These are phyloP conservation scores for Scelioninae gen. 1 DNA, from an alignment of 2,888 invertebrate genomes.

Conservation along the genomic window DNA sequence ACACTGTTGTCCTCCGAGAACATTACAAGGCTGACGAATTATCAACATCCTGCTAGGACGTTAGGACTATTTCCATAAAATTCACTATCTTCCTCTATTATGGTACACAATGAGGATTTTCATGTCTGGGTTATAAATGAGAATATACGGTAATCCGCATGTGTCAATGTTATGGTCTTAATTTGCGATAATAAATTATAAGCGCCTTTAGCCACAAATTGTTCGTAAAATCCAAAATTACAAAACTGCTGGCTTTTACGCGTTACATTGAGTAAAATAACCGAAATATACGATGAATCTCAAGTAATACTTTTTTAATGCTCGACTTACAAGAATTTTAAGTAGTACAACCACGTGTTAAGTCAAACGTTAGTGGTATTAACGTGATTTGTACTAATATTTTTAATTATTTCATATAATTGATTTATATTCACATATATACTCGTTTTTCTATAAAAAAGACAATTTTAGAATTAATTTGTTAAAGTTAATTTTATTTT, in stretches of 20 bases:
- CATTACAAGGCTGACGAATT: constrained; percentile 7
- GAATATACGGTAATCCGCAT: constrained; percentile 16
- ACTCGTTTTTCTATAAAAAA: too few species aligned
- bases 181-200: constrained; percentile 20
- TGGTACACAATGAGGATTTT: background rate
- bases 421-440: too few species aligned
- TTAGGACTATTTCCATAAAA: constrained; percentile 29
- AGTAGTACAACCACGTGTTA: background rate
- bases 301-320: background rate
- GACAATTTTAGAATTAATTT: too few species aligned
- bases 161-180: constrained; percentile 26
- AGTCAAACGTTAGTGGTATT: background rate
- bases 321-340: background rate
- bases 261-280: background rate
- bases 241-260: background rate
- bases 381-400: too few species aligned
- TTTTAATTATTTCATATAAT: too few species aligned
- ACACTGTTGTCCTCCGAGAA: background rate
- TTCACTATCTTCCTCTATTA: constrained; percentile 15
- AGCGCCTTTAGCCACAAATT: constrained; percentile 5
- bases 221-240: constrained; percentile 6
- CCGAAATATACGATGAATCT: background rate
- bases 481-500: too few species aligned
- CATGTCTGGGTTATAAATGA: constrained; percentile 14
- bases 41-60: constrained; percentile 6